Percentiles rank a stretch among this genome's conserved stretches.
These are phyloP conservation scores for Balaenoptera acutorostrata DNA, from an alignment of 2,113 vertebrate genomes.

Conservation along the genomic window DNA sequence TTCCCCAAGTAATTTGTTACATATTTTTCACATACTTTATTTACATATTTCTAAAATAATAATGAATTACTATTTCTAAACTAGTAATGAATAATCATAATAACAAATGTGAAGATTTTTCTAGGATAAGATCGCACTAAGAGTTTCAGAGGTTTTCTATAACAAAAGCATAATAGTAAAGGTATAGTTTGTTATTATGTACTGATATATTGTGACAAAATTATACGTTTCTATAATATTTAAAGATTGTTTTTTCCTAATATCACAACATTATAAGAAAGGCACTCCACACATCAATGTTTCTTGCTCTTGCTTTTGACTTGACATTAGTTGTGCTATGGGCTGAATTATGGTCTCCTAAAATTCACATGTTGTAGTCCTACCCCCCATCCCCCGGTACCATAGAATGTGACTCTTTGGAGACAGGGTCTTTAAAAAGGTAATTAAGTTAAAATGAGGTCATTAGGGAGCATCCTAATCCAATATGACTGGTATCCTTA, in stretches of 20 bases:
- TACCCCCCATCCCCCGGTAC: neutral
- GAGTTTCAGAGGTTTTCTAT: neutral
- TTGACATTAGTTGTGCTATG: neutral
- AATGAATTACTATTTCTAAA: neutral
- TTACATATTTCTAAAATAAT: neutral
- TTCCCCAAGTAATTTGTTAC: neutral
- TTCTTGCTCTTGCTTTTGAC: neutral
- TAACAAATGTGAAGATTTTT: neutral
- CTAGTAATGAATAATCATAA: neutral
- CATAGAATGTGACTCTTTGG: neutral
- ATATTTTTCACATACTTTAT: neutral
- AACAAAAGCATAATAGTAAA: neutral
- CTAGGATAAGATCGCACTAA: neutral
- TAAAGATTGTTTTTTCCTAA: neutral
- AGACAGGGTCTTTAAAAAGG: neutral
- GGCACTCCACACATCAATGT: too few species aligned
- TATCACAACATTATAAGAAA: neutral
- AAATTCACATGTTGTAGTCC: neutral
- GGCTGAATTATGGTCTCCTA: neutral
- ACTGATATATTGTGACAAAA: neutral
- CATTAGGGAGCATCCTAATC: neutral
- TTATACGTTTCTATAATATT: neutral
- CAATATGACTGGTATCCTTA: neutral
- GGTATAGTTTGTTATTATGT: neutral
- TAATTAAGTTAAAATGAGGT: neutral